A percentile compares a stretch with the other conserved stretches of the same genome.
These are phyloP conservation scores for Epistrophe grossulariae DNA, from an alignment of 2,888 invertebrate genomes.

Conservation along the genomic window DNA sequence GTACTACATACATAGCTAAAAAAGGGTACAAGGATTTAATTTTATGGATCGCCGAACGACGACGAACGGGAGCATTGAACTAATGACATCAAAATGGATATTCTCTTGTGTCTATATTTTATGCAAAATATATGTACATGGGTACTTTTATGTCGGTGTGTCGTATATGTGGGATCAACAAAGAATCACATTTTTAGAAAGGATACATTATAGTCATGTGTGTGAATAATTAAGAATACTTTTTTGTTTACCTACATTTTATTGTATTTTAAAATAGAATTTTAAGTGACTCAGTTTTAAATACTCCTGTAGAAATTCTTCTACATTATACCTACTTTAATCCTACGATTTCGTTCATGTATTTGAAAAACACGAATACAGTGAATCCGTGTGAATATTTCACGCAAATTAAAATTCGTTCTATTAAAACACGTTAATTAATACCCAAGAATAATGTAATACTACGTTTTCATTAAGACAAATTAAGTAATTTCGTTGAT, in stretches of 20 bases:
- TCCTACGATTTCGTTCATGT: too few species aligned
- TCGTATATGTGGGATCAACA: neutral
- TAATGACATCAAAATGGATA: slow-evolving; percentile 68
- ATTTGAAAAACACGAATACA: too few species aligned
- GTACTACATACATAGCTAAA: neutral
- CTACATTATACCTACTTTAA: too few species aligned
- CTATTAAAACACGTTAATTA: too few species aligned
- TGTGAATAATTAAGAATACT: neutral
- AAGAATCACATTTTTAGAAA: neutral
- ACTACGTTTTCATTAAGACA: too few species aligned
- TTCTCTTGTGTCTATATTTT: slow-evolving; percentile 27
- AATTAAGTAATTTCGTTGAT: too few species aligned
- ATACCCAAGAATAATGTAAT: too few species aligned
- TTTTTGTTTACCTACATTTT: neutral
- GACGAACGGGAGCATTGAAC: slow-evolving; percentile 73
- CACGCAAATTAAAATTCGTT: too few species aligned
- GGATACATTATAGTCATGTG: neutral
- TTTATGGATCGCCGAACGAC: slow-evolving; percentile 69
- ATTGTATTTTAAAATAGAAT: neutral
- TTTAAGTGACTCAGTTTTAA: slow-evolving; percentile 1
- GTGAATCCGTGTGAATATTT: too few species aligned
- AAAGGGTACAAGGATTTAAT: slow-evolving; percentile 68
- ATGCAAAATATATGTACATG: neutral
- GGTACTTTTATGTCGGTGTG: neutral
- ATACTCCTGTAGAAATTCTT: too few species aligned